A percentile compares a stretch with the other conserved stretches of the same genome.
Evolutionary conservation across 2,113 vertebrate species (phyloP).

Genomic region (Malurus elegans): DNA sequence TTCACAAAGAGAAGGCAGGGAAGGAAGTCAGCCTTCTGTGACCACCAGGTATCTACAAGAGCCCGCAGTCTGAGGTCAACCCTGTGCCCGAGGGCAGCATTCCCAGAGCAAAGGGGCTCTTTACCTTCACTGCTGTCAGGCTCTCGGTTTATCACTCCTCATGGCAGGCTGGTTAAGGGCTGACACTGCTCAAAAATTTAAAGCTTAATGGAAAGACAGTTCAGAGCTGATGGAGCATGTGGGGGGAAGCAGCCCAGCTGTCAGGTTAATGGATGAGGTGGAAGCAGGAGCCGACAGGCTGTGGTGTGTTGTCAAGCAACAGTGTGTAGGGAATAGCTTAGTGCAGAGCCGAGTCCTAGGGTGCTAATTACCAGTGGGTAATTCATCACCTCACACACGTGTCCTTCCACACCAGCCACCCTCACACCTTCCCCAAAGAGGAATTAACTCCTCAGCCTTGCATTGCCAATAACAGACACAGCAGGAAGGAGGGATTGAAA

Average conservation of each 20-base stretch:
- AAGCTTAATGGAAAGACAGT: not conserved
- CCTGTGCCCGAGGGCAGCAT: not conserved
- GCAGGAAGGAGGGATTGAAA: conserved; percentile 15
- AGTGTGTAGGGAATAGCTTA: not conserved
- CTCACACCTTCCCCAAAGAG: not conserved
- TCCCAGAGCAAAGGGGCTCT: not conserved
- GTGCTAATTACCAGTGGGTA: not conserved
- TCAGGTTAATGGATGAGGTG: not conserved
- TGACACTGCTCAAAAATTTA: not conserved
- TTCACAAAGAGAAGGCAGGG: not conserved
- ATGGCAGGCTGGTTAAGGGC: not conserved
- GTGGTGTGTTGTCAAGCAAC: not conserved
- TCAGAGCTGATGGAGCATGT: not conserved
- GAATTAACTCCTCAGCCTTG: not conserved
- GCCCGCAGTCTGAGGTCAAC: not conserved
- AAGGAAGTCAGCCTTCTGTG: not conserved
- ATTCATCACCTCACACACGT: not conserved
- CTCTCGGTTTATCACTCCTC: not conserved
- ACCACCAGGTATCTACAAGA: not conserved
- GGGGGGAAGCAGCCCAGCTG: not conserved
- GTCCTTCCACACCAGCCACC: not conserved
- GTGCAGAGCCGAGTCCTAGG: not conserved
- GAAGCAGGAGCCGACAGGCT: not conserved
- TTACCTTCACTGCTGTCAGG: not conserved
- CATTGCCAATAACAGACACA: not conserved